phyloP scores from a whole-genome alignment of 1,140 invertebrate genomes.

The Drosophila burlai region DNA sequence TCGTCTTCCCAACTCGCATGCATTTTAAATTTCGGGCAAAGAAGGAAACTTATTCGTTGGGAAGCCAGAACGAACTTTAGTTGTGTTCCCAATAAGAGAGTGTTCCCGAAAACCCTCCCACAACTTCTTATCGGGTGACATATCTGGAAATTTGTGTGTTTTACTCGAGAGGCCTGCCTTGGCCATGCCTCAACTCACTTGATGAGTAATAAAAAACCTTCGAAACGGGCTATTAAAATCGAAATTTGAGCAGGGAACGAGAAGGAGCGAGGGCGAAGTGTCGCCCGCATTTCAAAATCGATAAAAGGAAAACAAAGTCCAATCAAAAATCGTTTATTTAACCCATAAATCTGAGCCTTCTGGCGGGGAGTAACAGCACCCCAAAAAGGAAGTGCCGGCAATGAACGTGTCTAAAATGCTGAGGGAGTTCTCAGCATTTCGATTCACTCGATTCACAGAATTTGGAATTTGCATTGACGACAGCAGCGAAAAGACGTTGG shows the following conservation, averaged over 20 bases:
- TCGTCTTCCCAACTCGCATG: conserved; percentile 5
- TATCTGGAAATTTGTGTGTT: conserved; percentile 46
- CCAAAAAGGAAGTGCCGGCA: conserved; percentile 53
- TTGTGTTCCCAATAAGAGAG: conserved; percentile 12
- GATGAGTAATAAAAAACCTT: conserved; percentile 57
- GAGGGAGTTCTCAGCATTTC: conserved; percentile 14
- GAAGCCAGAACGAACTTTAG: conserved; percentile 17
- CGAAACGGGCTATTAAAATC: conserved; percentile 52
- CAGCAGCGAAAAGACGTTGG: conserved; percentile 33
- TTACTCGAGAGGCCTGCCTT: not conserved
- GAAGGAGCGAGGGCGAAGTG: conserved; percentile 34
- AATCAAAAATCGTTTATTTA: conserved; percentile 81
- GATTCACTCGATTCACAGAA: conserved; percentile 41
- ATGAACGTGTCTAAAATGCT: conserved; percentile 72
- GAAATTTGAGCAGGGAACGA: conserved; percentile 26
- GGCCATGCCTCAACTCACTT: conserved; percentile 12
- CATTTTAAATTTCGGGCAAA: conserved; percentile 17
- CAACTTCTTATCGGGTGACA: conserved; percentile 43
- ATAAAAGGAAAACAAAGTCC: conserved; percentile 50
- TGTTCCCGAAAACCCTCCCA: conserved; percentile 14
- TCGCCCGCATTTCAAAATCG: conserved; percentile 59
- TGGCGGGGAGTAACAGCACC: conserved; percentile 2
- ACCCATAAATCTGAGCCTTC: conserved; percentile 71
- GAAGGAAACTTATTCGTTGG: conserved; percentile 15
- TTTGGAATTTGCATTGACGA: conserved; percentile 76